Evolutionary conservation across 2,113 vertebrate genomes (phyloP).

Genomic region (Cottus gobio): DNA sequence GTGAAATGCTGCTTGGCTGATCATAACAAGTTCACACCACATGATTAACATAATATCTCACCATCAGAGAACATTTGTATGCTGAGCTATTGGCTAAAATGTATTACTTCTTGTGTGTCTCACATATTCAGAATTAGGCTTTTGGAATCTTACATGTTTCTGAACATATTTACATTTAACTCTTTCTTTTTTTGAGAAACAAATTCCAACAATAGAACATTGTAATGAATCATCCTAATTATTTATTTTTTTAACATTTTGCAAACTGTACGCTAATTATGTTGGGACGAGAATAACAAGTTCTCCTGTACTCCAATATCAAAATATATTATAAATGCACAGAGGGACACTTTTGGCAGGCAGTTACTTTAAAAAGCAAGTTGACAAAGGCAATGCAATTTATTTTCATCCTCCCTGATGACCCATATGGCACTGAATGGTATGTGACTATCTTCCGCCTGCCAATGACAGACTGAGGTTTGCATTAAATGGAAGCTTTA

Average conservation of each 20-base stretch:
- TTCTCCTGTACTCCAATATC: neutral
- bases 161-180: neutral
- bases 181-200: neutral
- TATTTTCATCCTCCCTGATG: neutral
- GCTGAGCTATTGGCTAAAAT: neutral
- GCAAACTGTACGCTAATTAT: slow-evolving; percentile 1
- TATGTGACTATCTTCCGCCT: neutral
- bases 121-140: neutral
- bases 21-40: neutral
- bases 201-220: neutral
- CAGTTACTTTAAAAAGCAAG: slow-evolving; percentile 11
- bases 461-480: neutral
- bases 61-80: slow-evolving; percentile 11
- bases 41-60: neutral
- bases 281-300: neutral
- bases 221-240: neutral
- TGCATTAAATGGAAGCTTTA: neutral
- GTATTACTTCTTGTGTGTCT: neutral
- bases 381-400: neutral
- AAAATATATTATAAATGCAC: slow-evolving; percentile 1
- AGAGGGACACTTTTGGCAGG: slow-evolving; percentile 4
- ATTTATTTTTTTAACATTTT: neutral
- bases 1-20: no score
- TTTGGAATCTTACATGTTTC: neutral
- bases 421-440: neutral